Evolutionary conservation across 1,140 invertebrate genomes (phyloP).

Genomic region (Calliopsis andreniformis): DNA sequence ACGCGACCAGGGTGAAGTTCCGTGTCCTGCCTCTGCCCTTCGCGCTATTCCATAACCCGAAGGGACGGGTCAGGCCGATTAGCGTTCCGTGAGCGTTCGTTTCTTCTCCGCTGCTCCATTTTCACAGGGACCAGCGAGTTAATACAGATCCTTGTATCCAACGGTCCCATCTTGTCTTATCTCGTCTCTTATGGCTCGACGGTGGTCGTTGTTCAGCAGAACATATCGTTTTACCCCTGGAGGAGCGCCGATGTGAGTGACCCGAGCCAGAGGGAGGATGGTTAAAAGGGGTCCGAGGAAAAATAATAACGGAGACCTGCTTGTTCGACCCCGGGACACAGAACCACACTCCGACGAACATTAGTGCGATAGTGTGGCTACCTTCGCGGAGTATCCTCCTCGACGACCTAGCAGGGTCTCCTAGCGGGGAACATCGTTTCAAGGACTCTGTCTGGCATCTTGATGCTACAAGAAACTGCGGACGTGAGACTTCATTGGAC

Average conservation of each 20-base stretch:
- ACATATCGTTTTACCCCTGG: slow-evolving; percentile 64
- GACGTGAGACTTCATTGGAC: not conserved
- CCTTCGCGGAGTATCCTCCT: slow-evolving; percentile 6
- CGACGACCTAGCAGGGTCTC: slow-evolving; percentile 18
- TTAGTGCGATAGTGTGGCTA: slow-evolving; percentile 49
- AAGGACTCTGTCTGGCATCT: slow-evolving; percentile 9
- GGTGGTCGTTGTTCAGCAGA: slow-evolving; percentile 45
- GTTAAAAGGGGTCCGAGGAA: slow-evolving; percentile 43
- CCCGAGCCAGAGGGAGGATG: not conserved
- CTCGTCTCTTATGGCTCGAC: slow-evolving; percentile 56
- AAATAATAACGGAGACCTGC: slow-evolving; percentile 61
- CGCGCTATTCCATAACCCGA: slow-evolving; percentile 42
- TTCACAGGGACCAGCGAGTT: slow-evolving; percentile 41
- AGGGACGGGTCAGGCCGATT: slow-evolving; percentile 59
- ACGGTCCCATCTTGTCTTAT: slow-evolving; percentile 62
- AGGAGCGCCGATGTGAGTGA: not conserved
- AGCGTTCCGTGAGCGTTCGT: slow-evolving; percentile 36
- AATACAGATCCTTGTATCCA: slow-evolving; percentile 57
- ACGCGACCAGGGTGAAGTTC: not conserved
- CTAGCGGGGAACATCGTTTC: slow-evolving; percentile 30
- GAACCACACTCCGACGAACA: slow-evolving; percentile 53
- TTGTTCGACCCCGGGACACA: slow-evolving; percentile 44
- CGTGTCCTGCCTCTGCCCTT: not conserved
- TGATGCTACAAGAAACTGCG: slow-evolving; percentile 5
- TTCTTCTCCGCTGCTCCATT: slow-evolving; percentile 23